Conservation (phyloP, 2,888 invertebrate genomes). For the Pterostichus madidus region DNA sequence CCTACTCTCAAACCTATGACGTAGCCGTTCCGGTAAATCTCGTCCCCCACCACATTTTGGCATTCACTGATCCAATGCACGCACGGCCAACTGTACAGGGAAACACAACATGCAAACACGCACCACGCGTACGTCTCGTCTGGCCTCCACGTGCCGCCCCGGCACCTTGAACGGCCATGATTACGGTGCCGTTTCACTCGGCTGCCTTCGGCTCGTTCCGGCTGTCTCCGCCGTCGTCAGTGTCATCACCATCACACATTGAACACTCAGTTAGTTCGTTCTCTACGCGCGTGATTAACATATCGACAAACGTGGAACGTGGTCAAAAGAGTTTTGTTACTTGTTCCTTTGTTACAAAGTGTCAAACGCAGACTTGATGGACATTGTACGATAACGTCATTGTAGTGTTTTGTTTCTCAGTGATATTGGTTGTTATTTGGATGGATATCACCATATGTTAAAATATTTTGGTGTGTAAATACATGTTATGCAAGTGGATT, state of each 20-base stretch:
- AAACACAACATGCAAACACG: background rate
- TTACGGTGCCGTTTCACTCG: constrained; percentile 59
- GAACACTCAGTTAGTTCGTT: constrained; percentile 7
- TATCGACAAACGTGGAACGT: background rate
- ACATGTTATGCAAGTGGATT: constrained; percentile 1
- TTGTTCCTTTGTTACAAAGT: constrained; percentile 12
- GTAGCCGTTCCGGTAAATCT: too few species aligned
- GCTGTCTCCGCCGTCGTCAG: background rate
- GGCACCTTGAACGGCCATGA: constrained; percentile 61
- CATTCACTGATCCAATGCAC: background rate
- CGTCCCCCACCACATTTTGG: constrained; percentile 18
- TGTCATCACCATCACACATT: constrained; percentile 34
- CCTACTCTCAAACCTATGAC: background rate
- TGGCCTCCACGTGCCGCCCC: constrained; percentile 51
- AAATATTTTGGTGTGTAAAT: background rate
- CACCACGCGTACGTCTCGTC: constrained; percentile 42
- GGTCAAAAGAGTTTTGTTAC: background rate
- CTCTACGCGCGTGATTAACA: background rate
- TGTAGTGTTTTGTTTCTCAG: background rate
- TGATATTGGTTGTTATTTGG: background rate
- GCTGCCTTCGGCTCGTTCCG: constrained; percentile 36
- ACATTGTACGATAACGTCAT: background rate
- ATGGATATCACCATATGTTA: background rate
- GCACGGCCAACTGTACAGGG: constrained; percentile 4
- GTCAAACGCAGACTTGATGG: background rate